Base-by-base conservation (phyloP, 1,140 invertebrate genomes). In the Hyphantria cunea region DNA sequence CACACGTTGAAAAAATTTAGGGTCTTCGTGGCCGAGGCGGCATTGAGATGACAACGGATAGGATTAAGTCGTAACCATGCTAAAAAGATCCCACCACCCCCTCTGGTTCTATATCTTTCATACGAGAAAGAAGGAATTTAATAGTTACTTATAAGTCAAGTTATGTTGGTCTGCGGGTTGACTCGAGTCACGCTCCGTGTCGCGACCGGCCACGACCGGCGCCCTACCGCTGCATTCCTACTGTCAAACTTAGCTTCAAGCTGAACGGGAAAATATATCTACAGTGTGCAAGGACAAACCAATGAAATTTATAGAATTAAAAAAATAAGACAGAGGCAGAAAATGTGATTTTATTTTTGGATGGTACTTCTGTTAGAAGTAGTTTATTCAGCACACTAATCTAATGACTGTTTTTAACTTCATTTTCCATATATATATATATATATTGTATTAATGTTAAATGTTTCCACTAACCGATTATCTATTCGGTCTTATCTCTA, bases 41-140 rank as follows among this genome's bases (percentile, higher is more conserved):
- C 86, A 89, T 89, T 89, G 86, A 89, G 79, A 86, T 66, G 84
- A 87, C 84, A 87, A 78, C 78, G 66, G 66, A 60, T 78, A 75
- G 82, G 74, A 86, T 85, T 81, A 79, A 70, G 63, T 67, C 55
- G 59, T 72, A 73, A 70, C 73, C 69, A 74, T 5, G 39, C 44
- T 54, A 52, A 8, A 0, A 4, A 32, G 76, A 69, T 6, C 76
- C 66, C 7, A 44, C 60, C 13, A 41, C 42, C 59, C 50, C 41
- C 49, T 39, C 47, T 71, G 17, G 12, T 33, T 41, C 12, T 15
- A n/a, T 3, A 13, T 50, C 9, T 14, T 0, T 12, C 25, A 11
- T 6, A 49, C 17, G 42, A 47, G 33, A 60, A 49, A 54, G 51
- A 44, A 39, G 37, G 58, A 54, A 66, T 53, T 44, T 60, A 42